Evolutionary conservation across 1,140 invertebrate genomes (phyloP).

Genomic region (Plodia interpunctella): DNA sequence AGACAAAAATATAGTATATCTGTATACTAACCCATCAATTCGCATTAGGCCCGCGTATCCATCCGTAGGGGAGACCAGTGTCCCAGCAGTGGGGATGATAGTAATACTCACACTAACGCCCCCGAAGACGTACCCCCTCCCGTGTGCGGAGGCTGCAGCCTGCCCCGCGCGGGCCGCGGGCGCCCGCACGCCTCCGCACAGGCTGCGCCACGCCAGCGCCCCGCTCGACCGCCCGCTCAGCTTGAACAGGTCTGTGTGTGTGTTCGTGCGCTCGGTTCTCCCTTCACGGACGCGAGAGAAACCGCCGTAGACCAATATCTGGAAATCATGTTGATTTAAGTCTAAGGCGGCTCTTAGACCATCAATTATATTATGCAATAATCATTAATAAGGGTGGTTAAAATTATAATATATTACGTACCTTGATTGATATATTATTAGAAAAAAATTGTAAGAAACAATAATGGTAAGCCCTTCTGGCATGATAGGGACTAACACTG

Average conservation of each 20-base stretch:
- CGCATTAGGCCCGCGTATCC: too few relatives aligned
- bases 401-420: too few relatives aligned
- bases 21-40: too few relatives aligned
- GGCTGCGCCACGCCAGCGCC: conserved; percentile 19
- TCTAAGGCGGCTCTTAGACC: too few relatives aligned
- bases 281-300: conserved; percentile 89
- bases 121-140: conserved; percentile 81
- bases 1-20: too few relatives aligned
- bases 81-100: neutral
- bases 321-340: conserved; percentile 3
- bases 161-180: conserved; percentile 39
- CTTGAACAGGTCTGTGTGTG: conserved; percentile 90
- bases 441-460: too few relatives aligned
- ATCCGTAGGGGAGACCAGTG: too few relatives aligned
- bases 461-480: too few relatives aligned
- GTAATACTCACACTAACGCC: conserved; percentile 58
- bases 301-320: conserved; percentile 90
- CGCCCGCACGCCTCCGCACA: conserved; percentile 25
- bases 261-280: conserved; percentile 87
- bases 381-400: too few relatives aligned
- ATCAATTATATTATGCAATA: neutral
- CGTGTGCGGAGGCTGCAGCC: conserved; percentile 62
- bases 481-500: too few relatives aligned
- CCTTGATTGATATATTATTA: too few relatives aligned
- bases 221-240: conserved; percentile 82